A percentile compares a stretch with the other conserved stretches of the same genome.
Conservation (phyloP, 2,888 invertebrate species). For the Urechis unicinctus region DNA sequence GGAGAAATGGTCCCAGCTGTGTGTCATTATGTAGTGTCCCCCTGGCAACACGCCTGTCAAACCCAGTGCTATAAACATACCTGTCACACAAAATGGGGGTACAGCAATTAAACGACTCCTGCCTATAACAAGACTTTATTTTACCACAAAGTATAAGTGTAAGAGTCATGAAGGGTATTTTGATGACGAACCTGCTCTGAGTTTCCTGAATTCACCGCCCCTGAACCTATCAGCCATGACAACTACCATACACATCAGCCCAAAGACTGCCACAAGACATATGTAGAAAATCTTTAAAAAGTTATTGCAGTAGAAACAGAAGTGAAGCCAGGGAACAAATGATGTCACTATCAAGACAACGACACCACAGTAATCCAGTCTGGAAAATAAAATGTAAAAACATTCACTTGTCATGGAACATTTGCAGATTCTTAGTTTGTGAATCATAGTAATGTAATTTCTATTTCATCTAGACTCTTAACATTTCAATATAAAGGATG, state of each 20-base stretch:
- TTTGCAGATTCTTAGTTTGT: too few relatives aligned
- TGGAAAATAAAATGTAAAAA: constrained; percentile 33
- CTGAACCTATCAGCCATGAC: constrained; percentile 12
- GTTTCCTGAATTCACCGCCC: constrained; percentile 61
- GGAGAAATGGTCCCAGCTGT: constrained; percentile 4
- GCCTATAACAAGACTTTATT: too few relatives aligned
- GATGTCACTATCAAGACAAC: constrained; percentile 93
- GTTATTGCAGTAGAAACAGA: constrained; percentile 91
- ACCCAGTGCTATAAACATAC: constrained; percentile 90
- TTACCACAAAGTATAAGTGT: background rate
- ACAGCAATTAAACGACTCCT: too few relatives aligned
- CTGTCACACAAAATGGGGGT: constrained; percentile 47
- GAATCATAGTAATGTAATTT: too few relatives aligned
- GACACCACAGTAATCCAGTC: constrained; percentile 93
- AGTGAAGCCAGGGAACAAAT: constrained; percentile 96
- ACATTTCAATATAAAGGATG: too few relatives aligned
- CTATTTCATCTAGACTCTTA: too few relatives aligned
- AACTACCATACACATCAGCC: constrained; percentile 74
- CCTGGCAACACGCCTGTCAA: constrained; percentile 75
- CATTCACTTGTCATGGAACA: background rate
- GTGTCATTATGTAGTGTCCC: constrained; percentile 15
- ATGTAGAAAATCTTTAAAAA: constrained; percentile 83
- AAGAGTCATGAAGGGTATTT: background rate
- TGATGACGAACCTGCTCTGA: constrained; percentile 64
- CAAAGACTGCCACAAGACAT: constrained; percentile 79